Base-by-base conservation (phyloP, 2,888 invertebrate genomes). In the Pseudanteris insignis region DNA sequence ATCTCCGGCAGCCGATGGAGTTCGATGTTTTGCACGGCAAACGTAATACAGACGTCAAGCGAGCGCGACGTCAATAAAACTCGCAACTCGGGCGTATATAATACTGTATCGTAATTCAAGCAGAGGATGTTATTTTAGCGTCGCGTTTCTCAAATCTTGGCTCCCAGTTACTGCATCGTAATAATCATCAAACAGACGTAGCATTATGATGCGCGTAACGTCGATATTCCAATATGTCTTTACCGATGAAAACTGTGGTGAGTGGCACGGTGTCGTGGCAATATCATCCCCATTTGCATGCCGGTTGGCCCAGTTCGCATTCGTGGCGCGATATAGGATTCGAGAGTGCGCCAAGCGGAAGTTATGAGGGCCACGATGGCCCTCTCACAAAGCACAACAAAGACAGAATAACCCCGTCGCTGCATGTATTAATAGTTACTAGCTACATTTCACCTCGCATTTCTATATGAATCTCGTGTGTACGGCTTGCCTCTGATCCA, bases 341-440 rank as follows among this genome's bases (percentile, higher is more conserved):
- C 47, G 55, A 63, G 55, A 59, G 67, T 51, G 62, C 59, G 58
- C 46, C 50, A 64, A 50, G 51, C 61, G 64, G 66, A 71, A 71
- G 71, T 74, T 72, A 70, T 64, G 74, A 71, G 69, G 66, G 66
- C 67, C 64, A 64, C 54, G 67, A 66, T 66, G 37, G 67, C 58
- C 60, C 54, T 48, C 38, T 38, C 30, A 60, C 61, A 53, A 53
- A 48, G 32, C 18, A 26, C 26, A 40, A 46, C 38, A 38, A 47
- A 50, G 48, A 43, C 14, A 41, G 38, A 18, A 4, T n/a, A n/a
- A 18, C 18, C 32, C 36, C 28, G 40, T 37, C 26, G 13, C 8
- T 9, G 30, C 24, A 41, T 13, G 43, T 37, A 53, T 53, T 53
- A 43, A 51, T 36, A 41, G 7, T 28, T 40, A 28, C 37, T 8